Evolutionary conservation across 2,113 vertebrate species (phyloP).

Genomic region (Laterallus jamaicensis): DNA sequence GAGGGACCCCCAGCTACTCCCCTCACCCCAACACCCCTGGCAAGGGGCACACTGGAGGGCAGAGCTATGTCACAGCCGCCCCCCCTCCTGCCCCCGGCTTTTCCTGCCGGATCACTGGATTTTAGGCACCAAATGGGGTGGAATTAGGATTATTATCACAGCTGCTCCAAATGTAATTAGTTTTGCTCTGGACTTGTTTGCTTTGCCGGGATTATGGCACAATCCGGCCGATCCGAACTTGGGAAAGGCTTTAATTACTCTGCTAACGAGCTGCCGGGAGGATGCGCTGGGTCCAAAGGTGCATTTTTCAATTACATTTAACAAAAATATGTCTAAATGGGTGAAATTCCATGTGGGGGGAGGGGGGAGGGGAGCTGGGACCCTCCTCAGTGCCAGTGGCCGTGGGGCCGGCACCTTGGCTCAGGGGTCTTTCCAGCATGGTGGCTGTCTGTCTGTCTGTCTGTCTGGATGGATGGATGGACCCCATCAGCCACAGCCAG

Average conservation of each 20-base stretch:
- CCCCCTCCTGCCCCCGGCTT: not conserved
- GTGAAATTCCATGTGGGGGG: constrained; percentile 61
- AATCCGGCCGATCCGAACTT: not conserved
- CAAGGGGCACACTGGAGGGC: not conserved
- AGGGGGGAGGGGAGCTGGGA: not conserved
- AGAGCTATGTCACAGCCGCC: fast-evolving
- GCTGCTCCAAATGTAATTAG: constrained; percentile 70
- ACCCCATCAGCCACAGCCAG: too few relatives aligned
- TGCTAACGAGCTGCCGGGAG: constrained; percentile 39
- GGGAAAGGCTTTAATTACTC: constrained; percentile 59
- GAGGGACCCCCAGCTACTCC: too few relatives aligned
- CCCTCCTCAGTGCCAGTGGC: fast-evolving
- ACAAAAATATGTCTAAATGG: constrained; percentile 60
- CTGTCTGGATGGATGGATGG: too few relatives aligned
- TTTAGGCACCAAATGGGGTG: constrained; percentile 48
- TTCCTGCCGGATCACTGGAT: not conserved
- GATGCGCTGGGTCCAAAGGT: constrained; percentile 68
- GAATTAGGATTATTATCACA: constrained; percentile 74
- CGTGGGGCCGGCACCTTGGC: fast-evolving
- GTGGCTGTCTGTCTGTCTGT: not conserved
- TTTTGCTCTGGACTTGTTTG: constrained; percentile 55
- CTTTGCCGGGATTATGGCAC: constrained; percentile 48
- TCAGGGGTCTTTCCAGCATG: not conserved
- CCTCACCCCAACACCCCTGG: not conserved
- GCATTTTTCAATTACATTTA: constrained; percentile 64